Percentiles rank a stretch among this genome's conserved stretches.
These are phyloP conservation scores for Halcyon senegalensis DNA, from an alignment of 2,113 vertebrate genomes.

Conservation along the genomic window DNA sequence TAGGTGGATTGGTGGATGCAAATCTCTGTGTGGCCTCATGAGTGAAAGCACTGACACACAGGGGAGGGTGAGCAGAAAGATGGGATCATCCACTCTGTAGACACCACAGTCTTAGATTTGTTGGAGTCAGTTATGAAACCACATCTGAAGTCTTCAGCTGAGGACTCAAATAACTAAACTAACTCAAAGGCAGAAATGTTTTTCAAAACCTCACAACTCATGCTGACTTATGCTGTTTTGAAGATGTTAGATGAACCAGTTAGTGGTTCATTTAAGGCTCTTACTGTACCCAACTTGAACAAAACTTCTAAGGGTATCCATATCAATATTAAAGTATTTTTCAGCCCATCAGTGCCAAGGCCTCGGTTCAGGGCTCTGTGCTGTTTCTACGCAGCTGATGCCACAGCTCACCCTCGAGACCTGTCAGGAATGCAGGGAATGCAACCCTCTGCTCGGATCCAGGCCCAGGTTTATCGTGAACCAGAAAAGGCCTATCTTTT, in stretches of 20 bases:
- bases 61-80: background rate
- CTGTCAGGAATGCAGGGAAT: slow-evolving; percentile 54
- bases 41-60: background rate
- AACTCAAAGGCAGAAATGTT: background rate
- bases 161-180: background rate
- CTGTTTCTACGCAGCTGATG: background rate
- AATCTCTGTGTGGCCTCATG: accelerated
- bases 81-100: background rate
- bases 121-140: background rate
- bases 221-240: background rate
- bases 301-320: background rate
- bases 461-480: slow-evolving; percentile 46
- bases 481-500: slow-evolving; percentile 39
- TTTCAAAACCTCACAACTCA: background rate
- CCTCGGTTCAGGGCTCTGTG: background rate
- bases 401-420: slow-evolving; percentile 10
- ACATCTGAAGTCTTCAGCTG: background rate
- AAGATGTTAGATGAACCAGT: background rate
- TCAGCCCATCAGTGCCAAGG: background rate
- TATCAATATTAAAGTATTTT: background rate
- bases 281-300: background rate
- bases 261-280: background rate
- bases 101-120: background rate
- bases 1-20: background rate
- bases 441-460: slow-evolving; percentile 18